phyloP scores from a whole-genome alignment of 2,888 invertebrate species.

The Allygus modestus region DNA sequence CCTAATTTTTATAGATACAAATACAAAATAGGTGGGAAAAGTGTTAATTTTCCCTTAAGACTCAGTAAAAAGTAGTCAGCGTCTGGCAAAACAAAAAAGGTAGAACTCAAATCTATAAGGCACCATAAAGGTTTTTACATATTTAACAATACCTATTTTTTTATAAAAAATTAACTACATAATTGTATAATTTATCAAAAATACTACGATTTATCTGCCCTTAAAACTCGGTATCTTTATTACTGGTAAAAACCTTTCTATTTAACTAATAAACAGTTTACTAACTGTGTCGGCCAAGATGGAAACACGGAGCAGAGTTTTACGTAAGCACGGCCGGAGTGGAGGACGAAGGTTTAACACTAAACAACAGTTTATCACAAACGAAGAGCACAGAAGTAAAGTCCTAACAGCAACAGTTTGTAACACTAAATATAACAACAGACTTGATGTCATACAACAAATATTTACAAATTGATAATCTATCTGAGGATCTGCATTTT shows the following conservation, averaged over 20 bases:
- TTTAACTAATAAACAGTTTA: background rate
- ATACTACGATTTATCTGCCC: no score
- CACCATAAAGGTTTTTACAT: no score
- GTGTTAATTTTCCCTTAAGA: no score
- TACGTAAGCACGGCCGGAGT: background rate
- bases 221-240: constrained; percentile 22
- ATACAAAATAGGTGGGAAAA: no score
- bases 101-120: no score
- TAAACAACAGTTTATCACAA: constrained; percentile 52
- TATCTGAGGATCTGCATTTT: constrained; percentile 42
- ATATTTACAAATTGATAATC: constrained; percentile 29
- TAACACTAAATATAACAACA: constrained; percentile 51
- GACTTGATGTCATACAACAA: constrained; percentile 42
- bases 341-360: constrained; percentile 53
- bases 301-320: background rate
- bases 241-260: background rate
- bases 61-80: no score
- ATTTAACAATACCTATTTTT: no score
- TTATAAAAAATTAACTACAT: no score
- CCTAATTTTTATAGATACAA: no score
- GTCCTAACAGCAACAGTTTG: constrained; percentile 41
- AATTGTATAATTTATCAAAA: no score
- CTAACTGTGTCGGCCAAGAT: background rate
- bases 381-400: constrained; percentile 51
- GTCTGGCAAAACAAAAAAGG: no score